Evolutionary conservation across 2,888 invertebrate genomes (phyloP), one percentile per base, ranked within the genome.

Genomic region (Lacanobia wlatinum): DNA sequence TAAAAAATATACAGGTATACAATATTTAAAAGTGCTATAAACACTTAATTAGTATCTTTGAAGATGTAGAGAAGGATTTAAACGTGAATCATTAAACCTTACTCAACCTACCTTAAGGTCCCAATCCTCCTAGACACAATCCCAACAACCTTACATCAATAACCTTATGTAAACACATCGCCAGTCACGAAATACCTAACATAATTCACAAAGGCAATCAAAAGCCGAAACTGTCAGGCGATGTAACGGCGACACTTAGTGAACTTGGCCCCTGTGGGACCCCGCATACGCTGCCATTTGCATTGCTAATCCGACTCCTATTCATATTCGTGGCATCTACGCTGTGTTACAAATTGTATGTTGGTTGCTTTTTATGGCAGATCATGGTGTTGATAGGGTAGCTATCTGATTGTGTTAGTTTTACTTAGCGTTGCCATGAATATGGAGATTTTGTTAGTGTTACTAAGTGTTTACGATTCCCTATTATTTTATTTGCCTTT

Each of bases 271-370:
- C 83, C 80, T 6, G 9, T 64, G 87, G 87, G 87, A 84, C 87
- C 83, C 76, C 73, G 76, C 84, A 80, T 77, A 74, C 68, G 73
- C 69, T 64, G 61, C 38, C 77, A 88, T 88, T 88, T 88, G 88
- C 88, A 88, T 85, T 88, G 88, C 88, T 87, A 88, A 88, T 88
- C 86, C 69, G 65, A 70, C 76, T 53, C 63, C 76, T 76, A 81
- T 80, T 83, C 86, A 85, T 85, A 85, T 85, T 85, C 86, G 76
- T 76, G 77, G 38, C 80, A 69, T 82, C 70, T 68, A 74, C 55
- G 74, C 53, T 66, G 68, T 82, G 82, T 78, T 70, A 78, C 74
- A 70, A 82, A 78, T 82, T 82, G 78, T 80, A 74, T 82, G 73
- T 83, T 76, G 83, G 84, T 80, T 83, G 61, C 76, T 80, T 82